A percentile compares a stretch with the other conserved stretches of the same genome.
These are phyloP conservation scores for Drosophila persimilis DNA, from an alignment of 1,140 invertebrate species.

Conservation along the genomic window DNA sequence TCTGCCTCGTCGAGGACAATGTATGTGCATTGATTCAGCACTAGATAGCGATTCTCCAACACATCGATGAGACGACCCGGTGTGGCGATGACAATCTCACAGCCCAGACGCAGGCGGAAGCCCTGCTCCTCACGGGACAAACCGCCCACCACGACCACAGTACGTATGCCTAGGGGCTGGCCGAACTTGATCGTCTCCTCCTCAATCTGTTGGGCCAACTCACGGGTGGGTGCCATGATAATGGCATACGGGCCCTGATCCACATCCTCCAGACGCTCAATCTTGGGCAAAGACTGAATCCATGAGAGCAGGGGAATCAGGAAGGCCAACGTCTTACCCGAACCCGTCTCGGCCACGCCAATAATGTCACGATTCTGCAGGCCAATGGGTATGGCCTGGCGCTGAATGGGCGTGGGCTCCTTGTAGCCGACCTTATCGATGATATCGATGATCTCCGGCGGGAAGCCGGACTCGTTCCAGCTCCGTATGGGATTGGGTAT, in stretches of 20 bases:
- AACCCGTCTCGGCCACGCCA: slow-evolving; percentile 99
- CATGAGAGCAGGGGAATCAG: slow-evolving; percentile 98
- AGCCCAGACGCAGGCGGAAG: slow-evolving; percentile 97
- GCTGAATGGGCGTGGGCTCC: slow-evolving; percentile 99
- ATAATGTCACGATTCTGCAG: slow-evolving; percentile 99
- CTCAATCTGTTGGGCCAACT: slow-evolving; percentile 99
- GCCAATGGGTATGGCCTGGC: slow-evolving; percentile 99
- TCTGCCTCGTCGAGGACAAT: slow-evolving; percentile 98
- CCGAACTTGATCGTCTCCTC: slow-evolving; percentile 99
- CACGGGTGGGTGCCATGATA: slow-evolving; percentile 98
- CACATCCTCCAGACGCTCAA: slow-evolving; percentile 94
- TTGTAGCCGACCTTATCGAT: slow-evolving; percentile 98
- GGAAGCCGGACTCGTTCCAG: slow-evolving; percentile 98
- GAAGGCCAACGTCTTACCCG: slow-evolving; percentile 99
- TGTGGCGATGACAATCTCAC: slow-evolving; percentile 99
- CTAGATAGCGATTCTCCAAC: slow-evolving; percentile 98
- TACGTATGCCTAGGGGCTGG: slow-evolving; percentile 95
- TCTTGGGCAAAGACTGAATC: slow-evolving; percentile 99
- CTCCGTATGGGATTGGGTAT: slow-evolving; percentile 98
- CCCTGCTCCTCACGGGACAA: slow-evolving; percentile 99
- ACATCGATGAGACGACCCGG: slow-evolving; percentile 99
- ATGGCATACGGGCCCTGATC: slow-evolving; percentile 99
- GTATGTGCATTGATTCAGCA: slow-evolving; percentile 97
- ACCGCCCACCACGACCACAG: slow-evolving; percentile 99
- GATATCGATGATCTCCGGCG: slow-evolving; percentile 96